phyloP scores from a whole-genome alignment of 2,797 vertebrate genomes.

The Gallinago stenura region DNA sequence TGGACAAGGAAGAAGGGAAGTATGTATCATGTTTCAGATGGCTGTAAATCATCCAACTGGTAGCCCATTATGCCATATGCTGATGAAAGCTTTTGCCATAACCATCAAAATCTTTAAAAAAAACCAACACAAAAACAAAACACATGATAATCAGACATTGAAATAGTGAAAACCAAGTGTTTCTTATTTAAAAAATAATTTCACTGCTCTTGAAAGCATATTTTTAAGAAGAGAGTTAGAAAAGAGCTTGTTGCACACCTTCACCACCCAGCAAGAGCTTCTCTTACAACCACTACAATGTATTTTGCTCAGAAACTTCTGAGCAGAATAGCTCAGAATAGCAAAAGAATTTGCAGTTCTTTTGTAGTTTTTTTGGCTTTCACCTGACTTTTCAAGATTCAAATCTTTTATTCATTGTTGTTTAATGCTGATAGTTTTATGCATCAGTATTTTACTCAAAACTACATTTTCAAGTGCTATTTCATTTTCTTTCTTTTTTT shows the following conservation, averaged over 20 bases:
- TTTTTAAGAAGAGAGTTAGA: not conserved
- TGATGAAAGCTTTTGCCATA: slow-evolving; percentile 42
- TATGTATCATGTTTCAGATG: slow-evolving; percentile 24
- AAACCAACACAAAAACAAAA: not conserved
- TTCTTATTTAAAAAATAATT: not conserved
- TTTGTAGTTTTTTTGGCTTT: not conserved
- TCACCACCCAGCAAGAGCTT: not conserved
- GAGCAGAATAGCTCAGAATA: too few relatives aligned
- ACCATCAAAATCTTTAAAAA: slow-evolving; percentile 47
- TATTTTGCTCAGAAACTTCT: not conserved
- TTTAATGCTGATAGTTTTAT: not conserved
- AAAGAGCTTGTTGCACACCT: not conserved
- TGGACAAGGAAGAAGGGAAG: not conserved
- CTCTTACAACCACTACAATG: not conserved
- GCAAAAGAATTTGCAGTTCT: not conserved
- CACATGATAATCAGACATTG: not conserved
- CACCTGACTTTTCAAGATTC: not conserved
- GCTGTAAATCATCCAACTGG: slow-evolving; percentile 33
- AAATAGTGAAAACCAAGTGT: not conserved
- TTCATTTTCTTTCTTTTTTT: not conserved
- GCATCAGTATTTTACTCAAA: not conserved
- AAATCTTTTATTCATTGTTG: not conserved
- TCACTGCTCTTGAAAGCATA: not conserved
- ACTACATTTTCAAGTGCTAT: not conserved
- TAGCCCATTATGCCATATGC: not conserved